Percentiles rank a stretch among this genome's conserved stretches.
Conservation (phyloP, 1,140 invertebrate genomes). For the Cyphomyrmex costatus region DNA sequence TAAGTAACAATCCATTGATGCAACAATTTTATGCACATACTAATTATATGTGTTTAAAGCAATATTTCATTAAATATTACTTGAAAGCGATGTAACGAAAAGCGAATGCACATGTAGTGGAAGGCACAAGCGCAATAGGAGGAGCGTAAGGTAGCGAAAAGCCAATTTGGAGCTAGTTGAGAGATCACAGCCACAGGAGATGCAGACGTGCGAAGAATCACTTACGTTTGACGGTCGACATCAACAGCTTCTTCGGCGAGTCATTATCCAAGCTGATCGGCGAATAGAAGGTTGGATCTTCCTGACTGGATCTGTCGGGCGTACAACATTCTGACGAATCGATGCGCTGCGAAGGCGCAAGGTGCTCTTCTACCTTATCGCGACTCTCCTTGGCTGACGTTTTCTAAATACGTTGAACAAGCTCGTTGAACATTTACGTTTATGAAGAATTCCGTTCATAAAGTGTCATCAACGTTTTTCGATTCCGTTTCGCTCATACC, state of each 20-base stretch:
- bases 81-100: neutral
- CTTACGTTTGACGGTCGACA: slow-evolving; percentile 76
- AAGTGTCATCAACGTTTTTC: neutral
- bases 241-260: slow-evolving; percentile 73
- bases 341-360: slow-evolving; percentile 45
- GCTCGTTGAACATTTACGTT: neutral
- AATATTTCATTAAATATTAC: neutral
- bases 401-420: slow-evolving; percentile 54
- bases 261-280: slow-evolving; percentile 81
- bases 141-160: neutral
- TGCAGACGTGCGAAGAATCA: slow-evolving; percentile 42
- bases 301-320: slow-evolving; percentile 73
- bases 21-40: neutral
- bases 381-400: neutral
- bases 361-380: slow-evolving; percentile 56
- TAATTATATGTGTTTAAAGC: neutral
- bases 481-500: neutral
- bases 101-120: neutral
- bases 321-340: slow-evolving; percentile 72
- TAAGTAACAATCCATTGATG: neutral
- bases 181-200: slow-evolving; percentile 21
- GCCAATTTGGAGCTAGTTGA: neutral
- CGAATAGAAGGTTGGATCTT: slow-evolving; percentile 80
- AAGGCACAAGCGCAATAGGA: neutral
- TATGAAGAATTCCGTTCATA: neutral